A percentile compares a stretch with the other conserved stretches of the same genome.
phyloP scores from a whole-genome alignment of 2,888 invertebrate genomes.

The Leistus spinibarbis region DNA sequence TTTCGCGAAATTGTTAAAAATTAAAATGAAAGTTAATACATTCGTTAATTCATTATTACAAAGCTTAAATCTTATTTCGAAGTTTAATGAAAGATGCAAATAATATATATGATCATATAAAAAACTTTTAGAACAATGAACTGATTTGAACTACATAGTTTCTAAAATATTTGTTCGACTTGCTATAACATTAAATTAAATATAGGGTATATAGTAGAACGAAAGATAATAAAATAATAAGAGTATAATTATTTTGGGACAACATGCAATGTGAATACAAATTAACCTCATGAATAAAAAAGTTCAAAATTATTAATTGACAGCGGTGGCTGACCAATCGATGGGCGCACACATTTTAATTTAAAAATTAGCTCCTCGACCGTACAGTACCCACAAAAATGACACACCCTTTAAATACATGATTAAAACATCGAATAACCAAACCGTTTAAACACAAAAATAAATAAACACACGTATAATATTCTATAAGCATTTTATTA shows the following conservation, averaged over 20 bases:
- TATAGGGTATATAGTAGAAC: not conserved
- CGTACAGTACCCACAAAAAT: slow-evolving; percentile 41
- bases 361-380: slow-evolving; percentile 38
- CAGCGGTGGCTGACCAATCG: slow-evolving; percentile 44
- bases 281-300: slow-evolving; percentile 49
- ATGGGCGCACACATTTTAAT: slow-evolving; percentile 44
- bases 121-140: no score
- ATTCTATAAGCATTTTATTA: not conserved
- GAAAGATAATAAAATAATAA: slow-evolving; percentile 3
- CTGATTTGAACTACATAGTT: no score
- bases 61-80: no score
- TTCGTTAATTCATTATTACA: no score
- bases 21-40: no score
- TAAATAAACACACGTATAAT: not conserved
- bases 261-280: slow-evolving; percentile 40
- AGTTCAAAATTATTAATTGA: slow-evolving; percentile 47
- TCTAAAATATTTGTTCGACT: no score
- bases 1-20: no score
- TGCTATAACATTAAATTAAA: not conserved
- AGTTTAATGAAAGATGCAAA: no score
- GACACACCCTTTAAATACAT: slow-evolving; percentile 35
- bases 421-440: slow-evolving; percentile 21
- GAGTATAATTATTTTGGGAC: slow-evolving; percentile 28
- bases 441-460: slow-evolving; percentile 7
- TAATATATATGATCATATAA: no score